Base-by-base conservation (phyloP, 2,113 vertebrate genomes). In the Pungitius pungitius region DNA sequence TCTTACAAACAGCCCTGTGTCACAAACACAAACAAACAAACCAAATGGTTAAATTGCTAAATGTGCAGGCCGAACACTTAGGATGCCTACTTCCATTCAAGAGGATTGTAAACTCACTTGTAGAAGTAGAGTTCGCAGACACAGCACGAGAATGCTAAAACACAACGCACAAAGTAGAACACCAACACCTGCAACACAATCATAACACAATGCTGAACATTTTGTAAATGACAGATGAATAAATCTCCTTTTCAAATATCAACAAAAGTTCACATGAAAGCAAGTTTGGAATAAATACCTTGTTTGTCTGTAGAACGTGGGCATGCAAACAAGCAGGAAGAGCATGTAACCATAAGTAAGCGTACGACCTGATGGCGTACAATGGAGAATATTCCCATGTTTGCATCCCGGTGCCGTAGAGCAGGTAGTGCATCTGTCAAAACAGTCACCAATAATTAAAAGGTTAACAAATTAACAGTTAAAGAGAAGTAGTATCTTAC, bases 391-490 rank as follows among this genome's bases (percentile, higher is more conserved):
- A 99, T 65, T 99, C 98, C 98, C 98, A 99, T 0, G 98, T 99
- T 93, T 99, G 97, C 93, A 99, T 98, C 18, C 98, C 98, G 76
- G 93, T 96, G n/a, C 98, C 97, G n/a, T 99, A 99, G 70, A 99
- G 87, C 85, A 99, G 94, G 93, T 95, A 99, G 93, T 99, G 98
- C 69, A 95, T 98, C 98, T 99, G 89, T 20, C 26, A 81, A 71
- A 73, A 73, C 39, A 80, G 35, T 55, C 11, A 75, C 11, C 54
- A 75, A 24, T 18, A 54, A 30, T 47, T 10, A 63, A 1, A 55
- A 22, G 58, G 12, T 37, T 40, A 47, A 15, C 57, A 55, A 1
- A 64, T 67, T 10, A 57, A 59, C 26, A 61, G 8, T 37, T 47
- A 47, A 22, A 68, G 18, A 64, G 0, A 55, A 65, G 24, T 0